These are phyloP conservation scores for Molossus alvarezi DNA, from an alignment of 2,797 vertebrate genomes.

Conservation along the genomic window DNA sequence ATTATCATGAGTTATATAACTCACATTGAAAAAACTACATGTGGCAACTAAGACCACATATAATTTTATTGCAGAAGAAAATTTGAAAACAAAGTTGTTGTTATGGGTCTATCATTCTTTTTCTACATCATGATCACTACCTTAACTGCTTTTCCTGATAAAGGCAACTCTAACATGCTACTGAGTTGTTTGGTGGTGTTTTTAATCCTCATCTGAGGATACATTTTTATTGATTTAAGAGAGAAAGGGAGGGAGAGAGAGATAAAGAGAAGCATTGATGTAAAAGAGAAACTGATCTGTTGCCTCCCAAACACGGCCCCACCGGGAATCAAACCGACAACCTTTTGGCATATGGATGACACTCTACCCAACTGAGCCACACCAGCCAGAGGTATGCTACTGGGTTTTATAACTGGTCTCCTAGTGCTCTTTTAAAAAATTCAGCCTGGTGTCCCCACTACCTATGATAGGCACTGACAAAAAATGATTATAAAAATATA, in stretches of 20 bases:
- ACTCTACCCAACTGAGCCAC: too few species aligned
- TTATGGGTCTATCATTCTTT: background rate
- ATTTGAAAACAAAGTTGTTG: background rate
- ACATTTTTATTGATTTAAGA: too few species aligned
- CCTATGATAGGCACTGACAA: background rate
- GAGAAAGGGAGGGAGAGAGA: too few species aligned
- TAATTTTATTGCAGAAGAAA: background rate
- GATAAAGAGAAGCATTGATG: too few species aligned
- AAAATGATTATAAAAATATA: background rate
- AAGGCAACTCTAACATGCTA: background rate
- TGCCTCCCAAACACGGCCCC: too few species aligned
- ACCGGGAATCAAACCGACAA: too few species aligned
- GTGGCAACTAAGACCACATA: background rate
- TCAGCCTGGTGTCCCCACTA: background rate
- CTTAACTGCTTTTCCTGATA: background rate
- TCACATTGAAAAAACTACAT: too few species aligned
- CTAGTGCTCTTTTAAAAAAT: background rate
- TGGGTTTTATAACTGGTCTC: background rate
- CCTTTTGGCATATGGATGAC: too few species aligned
- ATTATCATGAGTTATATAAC: background rate
- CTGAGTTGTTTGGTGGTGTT: background rate
- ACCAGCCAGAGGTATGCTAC: background rate
- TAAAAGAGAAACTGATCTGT: too few species aligned
- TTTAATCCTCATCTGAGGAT: too few species aligned
- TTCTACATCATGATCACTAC: background rate